A percentile compares a stretch with the other conserved stretches of the same genome.
phyloP scores from a whole-genome alignment of 2,797 vertebrate genomes.

The Catostomus latipinnis region DNA sequence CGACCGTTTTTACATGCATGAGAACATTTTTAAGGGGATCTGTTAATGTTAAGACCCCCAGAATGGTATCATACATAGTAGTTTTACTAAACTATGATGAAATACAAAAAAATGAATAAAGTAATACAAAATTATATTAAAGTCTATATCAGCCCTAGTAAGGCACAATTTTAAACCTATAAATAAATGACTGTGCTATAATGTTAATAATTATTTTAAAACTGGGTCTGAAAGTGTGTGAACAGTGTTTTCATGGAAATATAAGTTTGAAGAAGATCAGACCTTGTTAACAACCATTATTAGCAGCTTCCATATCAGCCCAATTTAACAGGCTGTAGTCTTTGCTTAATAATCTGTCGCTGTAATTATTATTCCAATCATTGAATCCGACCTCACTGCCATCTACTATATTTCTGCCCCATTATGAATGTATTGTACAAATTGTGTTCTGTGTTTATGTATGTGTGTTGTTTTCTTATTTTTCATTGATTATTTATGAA shows the following conservation, averaged over 20 bases:
- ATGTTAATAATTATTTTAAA: conserved; percentile 67
- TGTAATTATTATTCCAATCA: conserved; percentile 73
- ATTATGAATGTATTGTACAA: conserved; percentile 79
- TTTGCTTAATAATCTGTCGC: conserved; percentile 72
- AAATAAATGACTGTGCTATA: conserved; percentile 72
- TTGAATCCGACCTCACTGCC: conserved; percentile 57
- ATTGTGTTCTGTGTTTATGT: conserved; percentile 71
- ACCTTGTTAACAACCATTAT: conserved; percentile 68
- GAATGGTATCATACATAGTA: background rate
- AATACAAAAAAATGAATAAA: background rate
- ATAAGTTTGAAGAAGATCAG: conserved; percentile 3
- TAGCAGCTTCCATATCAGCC: conserved; percentile 80
- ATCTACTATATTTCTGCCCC: conserved; percentile 43
- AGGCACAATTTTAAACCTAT: conserved; percentile 16
- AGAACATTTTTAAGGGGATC: conserved; percentile 70
- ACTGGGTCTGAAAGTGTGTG: conserved; percentile 51
- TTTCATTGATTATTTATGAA: conserved; percentile 46
- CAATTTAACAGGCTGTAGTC: conserved; percentile 77
- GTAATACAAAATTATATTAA: conserved; percentile 10
- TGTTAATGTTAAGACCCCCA: conserved; percentile 41
- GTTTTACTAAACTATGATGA: conserved; percentile 18
- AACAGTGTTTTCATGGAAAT: conserved; percentile 63
- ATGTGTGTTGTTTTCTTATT: conserved; percentile 61
- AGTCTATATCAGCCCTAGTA: background rate
- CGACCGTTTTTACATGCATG: conserved; percentile 81